Conservation (phyloP, 2,113 vertebrate genomes). For the Galemys pyrenaicus region DNA sequence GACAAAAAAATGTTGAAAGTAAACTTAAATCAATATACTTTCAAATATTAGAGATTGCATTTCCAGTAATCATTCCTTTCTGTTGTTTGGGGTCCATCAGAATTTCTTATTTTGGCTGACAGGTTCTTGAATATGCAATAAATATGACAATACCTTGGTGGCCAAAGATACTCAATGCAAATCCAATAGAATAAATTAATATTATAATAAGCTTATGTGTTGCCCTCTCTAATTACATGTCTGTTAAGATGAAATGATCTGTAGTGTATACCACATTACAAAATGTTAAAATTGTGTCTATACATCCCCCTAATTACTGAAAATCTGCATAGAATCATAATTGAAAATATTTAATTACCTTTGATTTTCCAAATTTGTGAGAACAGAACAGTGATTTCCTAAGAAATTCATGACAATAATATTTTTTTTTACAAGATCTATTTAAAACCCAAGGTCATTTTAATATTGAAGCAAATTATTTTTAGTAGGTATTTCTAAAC, state of each 20-base stretch:
- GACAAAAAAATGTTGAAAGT: background rate
- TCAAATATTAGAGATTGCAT: background rate
- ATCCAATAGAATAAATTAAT: constrained; percentile 31
- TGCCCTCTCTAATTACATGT: background rate
- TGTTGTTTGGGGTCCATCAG: background rate
- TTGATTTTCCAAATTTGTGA: background rate
- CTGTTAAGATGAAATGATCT: background rate
- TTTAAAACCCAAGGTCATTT: background rate
- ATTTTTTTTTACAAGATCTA: background rate
- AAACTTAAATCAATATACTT: constrained; percentile 31
- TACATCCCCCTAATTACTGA: background rate
- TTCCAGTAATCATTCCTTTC: constrained; percentile 24
- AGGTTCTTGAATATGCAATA: background rate
- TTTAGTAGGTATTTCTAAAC: background rate
- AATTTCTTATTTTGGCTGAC: background rate
- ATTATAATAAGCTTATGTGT: background rate
- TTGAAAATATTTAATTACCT: background rate
- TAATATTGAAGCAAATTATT: background rate
- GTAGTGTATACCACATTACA: background rate
- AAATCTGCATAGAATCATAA: background rate
- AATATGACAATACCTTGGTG: background rate
- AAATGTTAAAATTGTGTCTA: background rate
- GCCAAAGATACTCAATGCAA: background rate
- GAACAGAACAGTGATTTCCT: background rate
- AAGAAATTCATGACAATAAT: background rate